Percentiles rank a stretch among this genome's conserved stretches.
These are phyloP conservation scores for Petromus typicus DNA, from an alignment of 2,113 vertebrate species.

Conservation along the genomic window DNA sequence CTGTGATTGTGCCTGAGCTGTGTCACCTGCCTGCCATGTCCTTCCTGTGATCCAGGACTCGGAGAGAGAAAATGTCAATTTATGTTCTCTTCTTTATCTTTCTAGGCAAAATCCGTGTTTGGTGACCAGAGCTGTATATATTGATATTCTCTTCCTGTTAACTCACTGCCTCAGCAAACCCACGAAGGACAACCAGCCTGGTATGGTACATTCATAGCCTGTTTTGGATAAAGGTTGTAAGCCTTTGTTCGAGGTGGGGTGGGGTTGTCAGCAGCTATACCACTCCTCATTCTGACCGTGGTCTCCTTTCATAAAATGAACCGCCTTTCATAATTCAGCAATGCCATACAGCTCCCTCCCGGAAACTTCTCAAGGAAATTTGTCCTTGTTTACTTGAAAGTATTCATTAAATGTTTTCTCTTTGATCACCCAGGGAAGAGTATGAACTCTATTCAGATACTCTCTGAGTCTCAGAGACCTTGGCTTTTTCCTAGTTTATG, in stretches of 20 bases:
- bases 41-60: not conserved
- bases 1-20: not conserved
- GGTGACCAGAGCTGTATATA: constrained; percentile 93
- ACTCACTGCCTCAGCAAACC: constrained; percentile 83
- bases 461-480: constrained; percentile 60
- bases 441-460: not conserved
- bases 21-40: not conserved
- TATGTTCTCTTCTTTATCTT: constrained; percentile 72
- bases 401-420: constrained; percentile 44
- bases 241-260: constrained; percentile 39
- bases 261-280: not conserved
- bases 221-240: constrained; percentile 34
- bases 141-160: constrained; percentile 91
- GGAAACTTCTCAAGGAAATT: constrained; percentile 23
- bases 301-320: constrained; percentile 26
- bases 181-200: constrained; percentile 78
- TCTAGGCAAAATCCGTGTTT: constrained; percentile 92
- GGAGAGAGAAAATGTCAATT: constrained; percentile 8
- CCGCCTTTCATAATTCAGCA: not conserved
- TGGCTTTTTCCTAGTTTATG: constrained; percentile 52
- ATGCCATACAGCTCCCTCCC: not conserved
- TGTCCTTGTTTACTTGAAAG: constrained; percentile 49
- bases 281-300: not conserved
- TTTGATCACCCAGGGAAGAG: constrained; percentile 33
- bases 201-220: constrained; percentile 42